phyloP scores from a whole-genome alignment of 2,888 invertebrate species.

The Parasteatoda lunata region DNA sequence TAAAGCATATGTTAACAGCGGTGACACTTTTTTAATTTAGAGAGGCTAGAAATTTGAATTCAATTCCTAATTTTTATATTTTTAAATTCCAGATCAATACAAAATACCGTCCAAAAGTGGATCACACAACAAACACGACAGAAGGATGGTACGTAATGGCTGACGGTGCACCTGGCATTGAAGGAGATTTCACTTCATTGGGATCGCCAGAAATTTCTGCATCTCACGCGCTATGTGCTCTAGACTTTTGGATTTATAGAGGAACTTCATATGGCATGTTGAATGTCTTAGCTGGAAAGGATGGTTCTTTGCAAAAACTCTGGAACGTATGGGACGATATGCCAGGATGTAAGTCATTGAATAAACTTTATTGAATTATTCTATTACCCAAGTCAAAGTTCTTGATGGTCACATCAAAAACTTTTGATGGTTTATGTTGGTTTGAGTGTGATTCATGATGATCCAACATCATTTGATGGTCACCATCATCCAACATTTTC shows the following conservation, averaged over 20 bases:
- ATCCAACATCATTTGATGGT: no score
- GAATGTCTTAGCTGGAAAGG: constrained; percentile 11
- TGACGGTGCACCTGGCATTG: constrained; percentile 38
- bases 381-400: no score
- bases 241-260: constrained; percentile 64
- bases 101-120: constrained; percentile 36
- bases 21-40: no score
- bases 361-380: no score
- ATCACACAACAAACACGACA: constrained; percentile 47
- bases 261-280: constrained; percentile 10
- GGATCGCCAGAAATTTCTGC: constrained; percentile 47
- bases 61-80: neutral
- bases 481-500: no score
- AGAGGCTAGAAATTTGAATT: no score
- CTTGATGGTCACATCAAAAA: no score
- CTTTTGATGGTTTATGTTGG: no score
- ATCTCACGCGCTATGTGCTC: constrained; percentile 46
- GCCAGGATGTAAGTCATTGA: constrained; percentile 31
- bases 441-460: no score
- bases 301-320: neutral
- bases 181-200: constrained; percentile 51
- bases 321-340: constrained; percentile 20
- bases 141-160: constrained; percentile 64
- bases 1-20: no score
- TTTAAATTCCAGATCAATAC: constrained; percentile 37